A percentile compares a stretch with the other conserved stretches of the same genome.
Conservation (phyloP, 2,113 vertebrate genomes). For the Tonatia bakeri region DNA sequence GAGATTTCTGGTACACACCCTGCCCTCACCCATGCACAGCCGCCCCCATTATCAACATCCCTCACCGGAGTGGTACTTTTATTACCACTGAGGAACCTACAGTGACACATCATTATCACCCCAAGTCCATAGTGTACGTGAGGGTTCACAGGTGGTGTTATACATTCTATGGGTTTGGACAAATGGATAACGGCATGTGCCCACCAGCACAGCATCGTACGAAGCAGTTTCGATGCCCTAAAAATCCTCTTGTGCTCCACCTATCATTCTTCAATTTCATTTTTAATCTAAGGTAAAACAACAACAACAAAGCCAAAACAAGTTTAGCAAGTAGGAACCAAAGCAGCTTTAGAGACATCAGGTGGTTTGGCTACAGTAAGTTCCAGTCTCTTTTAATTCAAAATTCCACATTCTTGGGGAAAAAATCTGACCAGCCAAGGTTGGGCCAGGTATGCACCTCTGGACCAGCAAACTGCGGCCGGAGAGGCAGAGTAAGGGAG, state of each 20-base stretch:
- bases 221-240: not conserved
- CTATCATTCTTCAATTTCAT: not conserved
- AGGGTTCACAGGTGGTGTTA: not conserved
- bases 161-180: not conserved
- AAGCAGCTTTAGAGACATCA: not conserved
- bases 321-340: not conserved
- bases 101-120: not conserved
- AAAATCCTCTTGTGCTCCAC: not conserved
- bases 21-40: not conserved
- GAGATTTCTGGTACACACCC: not conserved
- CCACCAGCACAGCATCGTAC: too few relatives aligned
- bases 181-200: not conserved
- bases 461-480: not conserved
- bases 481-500: not conserved
- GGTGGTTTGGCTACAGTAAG: not conserved
- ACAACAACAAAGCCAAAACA: not conserved
- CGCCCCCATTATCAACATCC: too few relatives aligned
- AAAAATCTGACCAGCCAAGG: too few relatives aligned
- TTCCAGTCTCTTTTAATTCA: not conserved
- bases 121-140: not conserved
- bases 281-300: slow-evolving; percentile 24
- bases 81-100: not conserved
- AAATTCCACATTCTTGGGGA: not conserved
- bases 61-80: not conserved
- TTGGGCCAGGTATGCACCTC: too few relatives aligned